A percentile compares a stretch with the other conserved stretches of the same genome.
These are phyloP conservation scores for Ypsolopha sequella DNA, from an alignment of 2,888 invertebrate species.

Conservation along the genomic window DNA sequence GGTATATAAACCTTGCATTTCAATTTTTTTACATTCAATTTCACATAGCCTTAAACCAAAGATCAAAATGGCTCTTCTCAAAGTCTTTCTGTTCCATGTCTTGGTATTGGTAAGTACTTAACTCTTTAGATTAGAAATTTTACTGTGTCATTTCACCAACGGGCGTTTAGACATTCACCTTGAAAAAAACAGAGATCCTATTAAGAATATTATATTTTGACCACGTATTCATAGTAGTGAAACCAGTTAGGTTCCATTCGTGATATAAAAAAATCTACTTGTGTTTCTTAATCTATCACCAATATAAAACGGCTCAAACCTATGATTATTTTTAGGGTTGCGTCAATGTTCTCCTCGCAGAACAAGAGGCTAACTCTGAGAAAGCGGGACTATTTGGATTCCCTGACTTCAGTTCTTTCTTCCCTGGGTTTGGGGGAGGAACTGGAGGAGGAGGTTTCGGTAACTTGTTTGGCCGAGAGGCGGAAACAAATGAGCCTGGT, in stretches of 20 bases:
- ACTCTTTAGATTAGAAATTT: not conserved
- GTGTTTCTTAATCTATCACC: not conserved
- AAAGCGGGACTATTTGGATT: not conserved
- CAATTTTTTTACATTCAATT: not conserved
- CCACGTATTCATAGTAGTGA: no score
- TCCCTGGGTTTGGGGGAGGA: not conserved
- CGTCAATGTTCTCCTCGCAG: constrained; percentile 19
- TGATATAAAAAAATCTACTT: no score
- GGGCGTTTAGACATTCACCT: no score
- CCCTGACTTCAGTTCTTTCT: not conserved
- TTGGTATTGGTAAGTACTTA: constrained; percentile 14
- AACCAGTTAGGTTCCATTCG: no score
- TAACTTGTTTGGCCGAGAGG: not conserved
- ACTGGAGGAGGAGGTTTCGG: not conserved
- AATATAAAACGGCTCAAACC: not conserved
- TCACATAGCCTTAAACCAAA: not conserved
- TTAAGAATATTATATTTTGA: not conserved
- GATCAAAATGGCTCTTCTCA: constrained; percentile 12
- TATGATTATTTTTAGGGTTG: constrained; percentile 16
- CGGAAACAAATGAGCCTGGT: not conserved
- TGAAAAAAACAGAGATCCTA: not conserved
- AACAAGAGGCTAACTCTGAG: constrained; percentile 10
- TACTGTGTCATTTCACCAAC: not conserved
- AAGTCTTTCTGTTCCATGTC: constrained; percentile 11
- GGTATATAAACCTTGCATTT: constrained; percentile 16